phyloP scores from a whole-genome alignment of 2,113 vertebrate species.

The Cyprinodon tularosa region DNA sequence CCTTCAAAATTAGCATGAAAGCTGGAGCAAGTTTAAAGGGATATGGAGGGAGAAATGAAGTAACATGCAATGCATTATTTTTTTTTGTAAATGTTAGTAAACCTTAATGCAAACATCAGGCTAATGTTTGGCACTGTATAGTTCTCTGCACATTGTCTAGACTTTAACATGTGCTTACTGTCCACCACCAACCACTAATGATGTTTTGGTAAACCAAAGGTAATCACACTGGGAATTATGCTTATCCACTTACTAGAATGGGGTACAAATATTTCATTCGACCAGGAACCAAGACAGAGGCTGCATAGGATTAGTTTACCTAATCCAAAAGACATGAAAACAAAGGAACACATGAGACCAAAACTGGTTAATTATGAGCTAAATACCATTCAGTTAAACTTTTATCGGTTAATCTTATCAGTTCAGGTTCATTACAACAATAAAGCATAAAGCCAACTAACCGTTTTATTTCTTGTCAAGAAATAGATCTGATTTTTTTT shows the following conservation, averaged over 20 bases:
- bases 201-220: neutral
- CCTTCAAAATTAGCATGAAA: too few relatives aligned
- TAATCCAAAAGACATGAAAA: conserved; percentile 11
- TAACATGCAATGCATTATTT: too few relatives aligned
- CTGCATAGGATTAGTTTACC: neutral
- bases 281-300: neutral
- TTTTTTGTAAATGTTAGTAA: neutral
- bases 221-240: neutral
- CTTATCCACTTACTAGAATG: neutral
- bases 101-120: neutral
- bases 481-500: neutral
- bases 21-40: too few relatives aligned
- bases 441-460: neutral
- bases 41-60: neutral
- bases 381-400: conserved; percentile 2
- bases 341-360: neutral
- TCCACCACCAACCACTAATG: neutral
- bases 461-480: neutral
- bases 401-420: neutral
- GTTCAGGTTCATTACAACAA: neutral
- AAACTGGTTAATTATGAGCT: neutral
- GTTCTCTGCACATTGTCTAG: neutral
- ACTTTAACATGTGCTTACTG: neutral
- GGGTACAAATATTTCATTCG: neutral
- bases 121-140: neutral